phyloP scores from a whole-genome alignment of 2,888 invertebrate species.

The Tipula lateralis region DNA sequence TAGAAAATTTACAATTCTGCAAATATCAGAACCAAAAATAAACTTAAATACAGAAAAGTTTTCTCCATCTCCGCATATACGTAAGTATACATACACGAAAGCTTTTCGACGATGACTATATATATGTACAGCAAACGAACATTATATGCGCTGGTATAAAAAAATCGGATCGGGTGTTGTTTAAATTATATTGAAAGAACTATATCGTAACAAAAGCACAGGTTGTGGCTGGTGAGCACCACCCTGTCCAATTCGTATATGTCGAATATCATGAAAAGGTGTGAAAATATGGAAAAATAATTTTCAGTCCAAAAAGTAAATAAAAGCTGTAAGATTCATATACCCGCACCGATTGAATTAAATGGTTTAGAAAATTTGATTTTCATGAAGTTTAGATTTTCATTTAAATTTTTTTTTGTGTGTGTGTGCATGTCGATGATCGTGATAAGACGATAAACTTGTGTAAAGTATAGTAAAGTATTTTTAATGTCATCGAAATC shows the following conservation, averaged over 20 bases:
- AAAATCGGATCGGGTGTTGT: neutral
- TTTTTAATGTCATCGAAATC: conserved; percentile 6
- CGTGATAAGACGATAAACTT: neutral
- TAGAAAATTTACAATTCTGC: neutral
- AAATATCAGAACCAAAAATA: neutral
- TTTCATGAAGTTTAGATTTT: neutral
- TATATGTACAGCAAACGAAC: neutral
- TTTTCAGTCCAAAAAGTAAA: neutral
- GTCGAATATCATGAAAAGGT: neutral
- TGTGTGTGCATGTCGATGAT: neutral
- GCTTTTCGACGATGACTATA: neutral
- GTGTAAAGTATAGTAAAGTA: neutral
- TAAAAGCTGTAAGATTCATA: neutral
- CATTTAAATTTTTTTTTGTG: neutral
- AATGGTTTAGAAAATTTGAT: conserved; percentile 11
- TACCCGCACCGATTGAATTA: neutral
- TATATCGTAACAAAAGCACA: too few species aligned
- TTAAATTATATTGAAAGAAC: neutral
- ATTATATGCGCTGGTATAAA: neutral
- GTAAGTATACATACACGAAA: too few species aligned
- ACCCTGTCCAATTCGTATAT: neutral
- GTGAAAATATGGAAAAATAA: neutral
- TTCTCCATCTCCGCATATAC: neutral
- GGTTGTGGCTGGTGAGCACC: neutral
- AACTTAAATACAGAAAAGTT: neutral